Conservation (phyloP, 2,797 vertebrate species). For the Stomatorhinus walkeri region DNA sequence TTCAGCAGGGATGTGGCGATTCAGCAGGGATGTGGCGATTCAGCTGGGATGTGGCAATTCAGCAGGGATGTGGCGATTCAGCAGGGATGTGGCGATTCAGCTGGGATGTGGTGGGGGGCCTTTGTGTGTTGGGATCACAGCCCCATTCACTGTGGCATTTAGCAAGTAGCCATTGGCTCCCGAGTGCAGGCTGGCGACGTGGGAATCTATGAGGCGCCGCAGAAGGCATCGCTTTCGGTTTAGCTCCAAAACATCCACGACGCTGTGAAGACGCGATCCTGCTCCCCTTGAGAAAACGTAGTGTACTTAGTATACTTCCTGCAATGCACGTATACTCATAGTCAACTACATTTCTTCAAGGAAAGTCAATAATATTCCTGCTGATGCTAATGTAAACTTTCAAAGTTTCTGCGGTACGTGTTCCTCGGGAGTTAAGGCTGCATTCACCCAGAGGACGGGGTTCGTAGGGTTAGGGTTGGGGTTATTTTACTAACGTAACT, state of each 20-base stretch:
- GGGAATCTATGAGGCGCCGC: background rate
- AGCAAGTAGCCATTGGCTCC: background rate
- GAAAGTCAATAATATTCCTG: conserved; percentile 28
- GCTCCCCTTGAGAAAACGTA: conserved; percentile 60
- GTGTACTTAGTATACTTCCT: conserved; percentile 66
- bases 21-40: background rate
- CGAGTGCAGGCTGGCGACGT: background rate
- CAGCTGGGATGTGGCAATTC: background rate
- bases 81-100: background rate
- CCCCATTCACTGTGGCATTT: background rate
- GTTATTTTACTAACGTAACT: too few species aligned
- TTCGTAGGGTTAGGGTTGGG: too few species aligned
- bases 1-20: background rate
- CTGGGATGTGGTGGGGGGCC: background rate
- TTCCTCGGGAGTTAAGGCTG: background rate
- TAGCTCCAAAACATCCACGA: background rate
- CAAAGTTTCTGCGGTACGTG: background rate
- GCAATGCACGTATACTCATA: conserved; percentile 61
- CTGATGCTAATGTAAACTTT: background rate
- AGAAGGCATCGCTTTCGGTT: background rate
- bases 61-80: background rate
- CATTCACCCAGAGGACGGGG: background rate
- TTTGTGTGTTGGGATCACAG: background rate
- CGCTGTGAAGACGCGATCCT: conserved; percentile 22
- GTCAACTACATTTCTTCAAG: conserved; percentile 66